Conservation (phyloP, 2,113 vertebrate species). For the Arvicanthis niloticus region DNA sequence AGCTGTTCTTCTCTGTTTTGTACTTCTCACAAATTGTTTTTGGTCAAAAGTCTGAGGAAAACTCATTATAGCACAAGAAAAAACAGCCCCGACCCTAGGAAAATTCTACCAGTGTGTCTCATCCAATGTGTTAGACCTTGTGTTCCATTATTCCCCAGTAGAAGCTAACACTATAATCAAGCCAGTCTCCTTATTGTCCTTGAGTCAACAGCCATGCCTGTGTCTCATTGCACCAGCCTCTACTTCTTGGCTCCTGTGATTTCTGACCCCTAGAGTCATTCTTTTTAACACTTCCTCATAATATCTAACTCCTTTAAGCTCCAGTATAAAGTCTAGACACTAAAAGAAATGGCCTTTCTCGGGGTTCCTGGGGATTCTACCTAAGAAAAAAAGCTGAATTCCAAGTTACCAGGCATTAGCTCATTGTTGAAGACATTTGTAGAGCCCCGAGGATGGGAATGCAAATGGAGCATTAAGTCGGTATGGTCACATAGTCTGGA, state of each 20-base stretch:
- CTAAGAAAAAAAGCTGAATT: background rate
- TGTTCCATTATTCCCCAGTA: background rate
- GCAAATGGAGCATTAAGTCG: background rate
- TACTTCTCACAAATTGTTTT: background rate
- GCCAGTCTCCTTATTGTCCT: background rate
- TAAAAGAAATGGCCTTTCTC: background rate
- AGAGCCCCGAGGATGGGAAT: background rate
- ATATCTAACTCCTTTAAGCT: background rate
- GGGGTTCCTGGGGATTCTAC: background rate
- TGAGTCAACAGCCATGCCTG: background rate
- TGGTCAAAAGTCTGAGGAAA: background rate
- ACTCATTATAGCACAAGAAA: slow-evolving; percentile 4
- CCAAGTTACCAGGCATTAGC: background rate
- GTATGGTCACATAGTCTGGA: background rate
- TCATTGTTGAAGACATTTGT: background rate
- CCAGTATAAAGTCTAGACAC: background rate
- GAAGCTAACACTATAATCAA: background rate
- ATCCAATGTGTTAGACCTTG: background rate
- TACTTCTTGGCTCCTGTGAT: background rate
- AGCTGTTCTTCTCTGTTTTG: background rate
- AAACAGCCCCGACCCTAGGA: background rate
- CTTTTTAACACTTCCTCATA: background rate
- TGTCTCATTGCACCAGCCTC: background rate
- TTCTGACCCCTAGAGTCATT: background rate
- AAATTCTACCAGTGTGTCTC: background rate